Conservation (phyloP, 2,888 invertebrate species). For the Sisyra terminalis region DNA sequence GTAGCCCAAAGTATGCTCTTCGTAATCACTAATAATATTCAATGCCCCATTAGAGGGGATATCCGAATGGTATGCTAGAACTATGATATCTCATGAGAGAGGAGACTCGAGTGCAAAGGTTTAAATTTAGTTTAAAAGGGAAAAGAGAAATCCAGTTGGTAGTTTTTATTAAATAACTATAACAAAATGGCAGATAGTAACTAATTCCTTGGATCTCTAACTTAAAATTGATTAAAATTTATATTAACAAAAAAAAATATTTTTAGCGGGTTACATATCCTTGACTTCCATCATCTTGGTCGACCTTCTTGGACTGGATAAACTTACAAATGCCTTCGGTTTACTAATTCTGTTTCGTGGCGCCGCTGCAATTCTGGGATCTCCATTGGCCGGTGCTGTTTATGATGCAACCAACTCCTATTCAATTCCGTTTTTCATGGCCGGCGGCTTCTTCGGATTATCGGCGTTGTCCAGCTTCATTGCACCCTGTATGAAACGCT, state of each 20-base stretch:
- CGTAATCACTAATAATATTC: too few relatives aligned
- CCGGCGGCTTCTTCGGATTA: slow-evolving; percentile 71
- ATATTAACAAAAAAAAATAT: slow-evolving; percentile 15
- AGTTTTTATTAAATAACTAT: too few relatives aligned
- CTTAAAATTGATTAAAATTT: slow-evolving; percentile 9
- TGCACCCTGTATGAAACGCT: slow-evolving; percentile 54
- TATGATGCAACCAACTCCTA: slow-evolving; percentile 79
- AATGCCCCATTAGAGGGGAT: too few relatives aligned
- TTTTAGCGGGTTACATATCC: slow-evolving; percentile 88
- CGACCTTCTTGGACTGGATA: slow-evolving; percentile 87
- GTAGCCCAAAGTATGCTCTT: too few relatives aligned
- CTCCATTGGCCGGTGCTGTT: slow-evolving; percentile 72
- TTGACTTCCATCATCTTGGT: slow-evolving; percentile 95
- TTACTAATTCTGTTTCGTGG: slow-evolving; percentile 90
- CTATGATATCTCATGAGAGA: too few relatives aligned
- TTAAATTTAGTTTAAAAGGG: too few relatives aligned
- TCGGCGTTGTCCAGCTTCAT: slow-evolving; percentile 74
- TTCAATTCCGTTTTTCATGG: slow-evolving; percentile 82
- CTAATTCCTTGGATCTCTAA: background rate
- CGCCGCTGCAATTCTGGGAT: slow-evolving; percentile 77
- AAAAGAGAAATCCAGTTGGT: too few relatives aligned
- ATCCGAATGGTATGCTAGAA: too few relatives aligned
- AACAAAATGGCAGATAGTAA: too few relatives aligned
- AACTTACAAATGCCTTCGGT: slow-evolving; percentile 94
- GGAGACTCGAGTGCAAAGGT: too few relatives aligned